Evolutionary conservation across 2,797 vertebrate species (phyloP).

Genomic region (Limosa lapponica): DNA sequence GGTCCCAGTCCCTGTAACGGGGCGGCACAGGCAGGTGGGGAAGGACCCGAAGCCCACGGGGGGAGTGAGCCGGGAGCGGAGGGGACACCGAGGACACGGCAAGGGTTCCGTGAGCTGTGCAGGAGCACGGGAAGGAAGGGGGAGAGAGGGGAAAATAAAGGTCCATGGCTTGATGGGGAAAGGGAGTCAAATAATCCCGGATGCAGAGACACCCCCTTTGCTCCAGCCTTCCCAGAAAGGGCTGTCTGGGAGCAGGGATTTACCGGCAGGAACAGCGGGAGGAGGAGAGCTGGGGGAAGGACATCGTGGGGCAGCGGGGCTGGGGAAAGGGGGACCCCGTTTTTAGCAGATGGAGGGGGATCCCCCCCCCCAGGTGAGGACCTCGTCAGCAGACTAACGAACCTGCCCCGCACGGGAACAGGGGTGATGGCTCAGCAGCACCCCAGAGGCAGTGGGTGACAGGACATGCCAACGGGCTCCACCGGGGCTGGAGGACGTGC

Average conservation of each 20-base stretch:
- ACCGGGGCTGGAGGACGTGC: neutral
- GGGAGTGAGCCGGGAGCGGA: no score
- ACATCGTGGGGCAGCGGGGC: neutral
- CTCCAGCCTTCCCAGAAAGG: no score
- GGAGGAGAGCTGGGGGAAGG: neutral
- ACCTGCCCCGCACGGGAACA: neutral
- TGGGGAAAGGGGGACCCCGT: neutral
- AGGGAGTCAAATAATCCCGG: neutral
- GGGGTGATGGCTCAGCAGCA: no score
- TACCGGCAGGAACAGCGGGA: no score
- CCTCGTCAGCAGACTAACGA: neutral
- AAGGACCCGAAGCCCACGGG: accelerated
- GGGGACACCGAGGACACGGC: no score
- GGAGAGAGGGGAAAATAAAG: neutral
- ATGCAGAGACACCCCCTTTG: no score
- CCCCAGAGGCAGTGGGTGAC: neutral
- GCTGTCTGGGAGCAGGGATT: neutral
- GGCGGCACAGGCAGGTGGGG: neutral
- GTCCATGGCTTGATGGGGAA: neutral
- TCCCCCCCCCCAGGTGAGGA: neutral
- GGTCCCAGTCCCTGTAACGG: neutral
- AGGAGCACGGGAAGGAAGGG: neutral
- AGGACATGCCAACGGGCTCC: accelerated
- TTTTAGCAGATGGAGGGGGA: neutral
- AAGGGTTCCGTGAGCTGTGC: no score